Percentiles rank a stretch among this genome's conserved stretches.
Evolutionary conservation across 2,888 invertebrate genomes (phyloP).

Genomic region (Kuschelorhynchus macadamiae): DNA sequence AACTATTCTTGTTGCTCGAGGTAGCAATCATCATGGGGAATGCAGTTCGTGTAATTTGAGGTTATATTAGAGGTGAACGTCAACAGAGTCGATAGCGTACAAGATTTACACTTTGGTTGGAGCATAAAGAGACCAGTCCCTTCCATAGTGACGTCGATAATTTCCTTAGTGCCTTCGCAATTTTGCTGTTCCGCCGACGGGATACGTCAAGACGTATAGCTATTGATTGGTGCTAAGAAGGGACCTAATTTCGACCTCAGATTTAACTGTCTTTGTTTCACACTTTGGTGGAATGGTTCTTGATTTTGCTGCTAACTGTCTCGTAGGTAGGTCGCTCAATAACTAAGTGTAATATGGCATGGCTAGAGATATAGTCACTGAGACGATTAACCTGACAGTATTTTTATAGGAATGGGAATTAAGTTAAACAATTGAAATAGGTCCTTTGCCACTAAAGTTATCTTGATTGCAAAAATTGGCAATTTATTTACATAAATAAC

Average conservation of each 20-base stretch:
- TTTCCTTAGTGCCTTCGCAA: too few species aligned
- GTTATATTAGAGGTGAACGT: too few species aligned
- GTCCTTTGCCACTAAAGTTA: slow-evolving; percentile 12
- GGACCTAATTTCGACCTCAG: background rate
- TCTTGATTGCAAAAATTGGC: slow-evolving; percentile 36
- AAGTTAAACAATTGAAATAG: slow-evolving; percentile 5
- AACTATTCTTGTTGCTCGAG: too few species aligned
- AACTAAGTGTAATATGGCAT: slow-evolving; percentile 4
- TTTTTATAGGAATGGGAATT: background rate
- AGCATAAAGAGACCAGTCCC: too few species aligned
- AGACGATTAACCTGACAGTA: too few species aligned
- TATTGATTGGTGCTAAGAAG: slow-evolving; percentile 5
- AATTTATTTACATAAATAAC: slow-evolving; percentile 39
- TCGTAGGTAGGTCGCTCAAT: slow-evolving; percentile 12
- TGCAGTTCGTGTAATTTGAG: too few species aligned
- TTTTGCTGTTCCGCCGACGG: background rate
- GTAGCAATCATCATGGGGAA: too few species aligned
- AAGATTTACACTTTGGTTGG: too few species aligned
- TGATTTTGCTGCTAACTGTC: background rate
- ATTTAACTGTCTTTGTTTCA: slow-evolving; percentile 2
- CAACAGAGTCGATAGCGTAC: too few species aligned
- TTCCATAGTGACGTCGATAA: too few species aligned
- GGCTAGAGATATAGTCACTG: too few species aligned
- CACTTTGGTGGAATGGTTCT: slow-evolving; percentile 4
- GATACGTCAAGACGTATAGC: slow-evolving; percentile 1